A percentile compares a stretch with the other conserved stretches of the same genome.
Conservation (phyloP, 2,113 vertebrate genomes). For the Cacatua alba region DNA sequence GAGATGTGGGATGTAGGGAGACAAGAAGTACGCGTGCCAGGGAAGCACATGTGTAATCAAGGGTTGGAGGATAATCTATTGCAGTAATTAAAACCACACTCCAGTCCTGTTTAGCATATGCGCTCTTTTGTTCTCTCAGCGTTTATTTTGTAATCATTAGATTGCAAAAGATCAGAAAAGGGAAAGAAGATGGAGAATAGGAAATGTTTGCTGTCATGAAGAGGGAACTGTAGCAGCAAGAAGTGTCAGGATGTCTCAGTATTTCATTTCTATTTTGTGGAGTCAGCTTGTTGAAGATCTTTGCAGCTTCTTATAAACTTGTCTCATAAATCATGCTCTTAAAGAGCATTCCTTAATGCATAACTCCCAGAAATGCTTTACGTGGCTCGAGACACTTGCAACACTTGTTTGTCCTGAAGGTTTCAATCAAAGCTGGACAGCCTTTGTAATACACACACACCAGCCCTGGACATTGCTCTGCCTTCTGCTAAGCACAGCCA, state of each 20-base stretch:
- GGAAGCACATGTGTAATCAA: constrained; percentile 25
- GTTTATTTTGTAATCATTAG: background rate
- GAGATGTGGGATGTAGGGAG: background rate
- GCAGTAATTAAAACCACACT: constrained; percentile 58
- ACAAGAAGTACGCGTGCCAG: background rate
- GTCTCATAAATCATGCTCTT: background rate
- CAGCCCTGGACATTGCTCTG: background rate
- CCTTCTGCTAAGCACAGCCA: background rate
- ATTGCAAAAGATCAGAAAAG: background rate
- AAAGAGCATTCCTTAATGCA: background rate
- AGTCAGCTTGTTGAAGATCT: background rate
- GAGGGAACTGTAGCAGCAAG: background rate
- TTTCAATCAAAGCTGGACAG: background rate
- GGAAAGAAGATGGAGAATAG: background rate
- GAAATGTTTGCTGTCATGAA: background rate
- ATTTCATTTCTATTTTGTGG: background rate
- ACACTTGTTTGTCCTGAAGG: background rate
- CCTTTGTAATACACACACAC: background rate
- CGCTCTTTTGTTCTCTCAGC: constrained; percentile 9
- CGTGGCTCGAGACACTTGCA: background rate
- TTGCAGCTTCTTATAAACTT: background rate
- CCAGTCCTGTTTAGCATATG: background rate
- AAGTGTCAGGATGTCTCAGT: background rate
- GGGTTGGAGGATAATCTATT: constrained; percentile 17
- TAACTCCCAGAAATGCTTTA: background rate